phyloP scores from a whole-genome alignment of 2,797 vertebrate genomes.

The Enteromius mattozi region DNA sequence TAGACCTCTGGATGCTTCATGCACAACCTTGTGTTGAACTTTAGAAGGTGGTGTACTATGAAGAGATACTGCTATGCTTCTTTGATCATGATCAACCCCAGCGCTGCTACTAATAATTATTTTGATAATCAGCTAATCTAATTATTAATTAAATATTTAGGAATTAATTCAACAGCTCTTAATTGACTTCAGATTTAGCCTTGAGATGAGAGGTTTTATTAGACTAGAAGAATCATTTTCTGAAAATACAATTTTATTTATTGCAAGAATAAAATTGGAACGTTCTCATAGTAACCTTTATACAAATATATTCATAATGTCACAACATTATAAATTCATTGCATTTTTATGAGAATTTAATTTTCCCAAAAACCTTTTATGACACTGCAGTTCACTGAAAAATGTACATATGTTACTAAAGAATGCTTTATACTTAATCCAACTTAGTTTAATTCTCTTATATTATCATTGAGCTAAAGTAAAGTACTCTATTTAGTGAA shows the following conservation, averaged over 20 bases:
- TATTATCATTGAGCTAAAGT: neutral
- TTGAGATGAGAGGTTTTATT: neutral
- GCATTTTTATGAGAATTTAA: neutral
- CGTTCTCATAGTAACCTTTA: neutral
- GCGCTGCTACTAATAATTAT: neutral
- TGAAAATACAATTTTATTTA: neutral
- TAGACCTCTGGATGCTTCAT: slow-evolving; percentile 13
- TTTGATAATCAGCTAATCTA: neutral
- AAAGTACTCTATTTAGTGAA: neutral
- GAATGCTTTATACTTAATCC: neutral
- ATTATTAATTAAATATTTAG: neutral
- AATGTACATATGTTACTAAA: neutral
- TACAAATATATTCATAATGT: neutral
- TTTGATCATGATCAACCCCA: neutral
- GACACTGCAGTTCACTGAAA: neutral
- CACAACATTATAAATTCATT: neutral
- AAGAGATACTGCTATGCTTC: neutral
- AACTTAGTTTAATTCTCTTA: neutral
- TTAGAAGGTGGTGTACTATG: slow-evolving; percentile 2
- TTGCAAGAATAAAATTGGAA: neutral
- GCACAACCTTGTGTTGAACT: slow-evolving; percentile 18
- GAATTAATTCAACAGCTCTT: neutral
- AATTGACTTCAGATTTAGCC: slow-evolving; percentile 5
- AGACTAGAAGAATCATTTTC: neutral
- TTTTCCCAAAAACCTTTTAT: neutral